A percentile compares a stretch with the other conserved stretches of the same genome.
Conservation (phyloP, 2,888 invertebrate species). For the Ptilodon capucinus region DNA sequence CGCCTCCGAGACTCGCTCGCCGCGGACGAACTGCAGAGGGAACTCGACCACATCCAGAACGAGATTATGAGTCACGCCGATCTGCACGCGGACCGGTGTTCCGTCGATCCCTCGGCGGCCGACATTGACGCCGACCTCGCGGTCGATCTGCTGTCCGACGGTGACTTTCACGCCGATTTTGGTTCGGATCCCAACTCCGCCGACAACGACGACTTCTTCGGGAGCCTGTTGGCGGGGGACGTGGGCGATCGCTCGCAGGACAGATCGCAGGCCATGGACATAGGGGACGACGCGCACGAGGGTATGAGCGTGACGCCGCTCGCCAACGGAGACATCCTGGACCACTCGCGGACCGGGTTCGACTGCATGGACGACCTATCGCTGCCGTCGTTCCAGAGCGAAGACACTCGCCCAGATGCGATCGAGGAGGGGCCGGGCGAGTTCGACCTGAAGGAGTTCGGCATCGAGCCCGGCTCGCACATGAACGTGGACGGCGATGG, state of each 20-base stretch:
- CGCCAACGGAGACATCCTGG: constrained; percentile 69
- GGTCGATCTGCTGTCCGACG: constrained; percentile 54
- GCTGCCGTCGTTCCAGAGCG: constrained; percentile 68
- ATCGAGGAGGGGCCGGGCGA: constrained; percentile 63
- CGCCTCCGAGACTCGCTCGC: constrained; percentile 62
- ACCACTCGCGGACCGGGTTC: constrained; percentile 64
- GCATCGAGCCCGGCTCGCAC: constrained; percentile 84
- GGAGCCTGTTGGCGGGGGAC: constrained; percentile 59
- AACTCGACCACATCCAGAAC: constrained; percentile 72
- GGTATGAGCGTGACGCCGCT: constrained; percentile 67
- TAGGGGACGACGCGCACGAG: constrained; percentile 62
- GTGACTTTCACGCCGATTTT: constrained; percentile 65
- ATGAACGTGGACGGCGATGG: constrained; percentile 80
- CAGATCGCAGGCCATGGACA: constrained; percentile 64
- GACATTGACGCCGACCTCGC: constrained; percentile 60
- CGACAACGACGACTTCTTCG: constrained; percentile 70
- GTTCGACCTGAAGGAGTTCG: constrained; percentile 84
- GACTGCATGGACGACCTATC: constrained; percentile 75
- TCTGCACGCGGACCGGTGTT: constrained; percentile 49
- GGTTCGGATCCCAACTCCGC: constrained; percentile 55
- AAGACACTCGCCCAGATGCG: constrained; percentile 56
- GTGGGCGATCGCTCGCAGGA: constrained; percentile 49
- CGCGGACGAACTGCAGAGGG: constrained; percentile 68
- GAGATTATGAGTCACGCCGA: constrained; percentile 72
- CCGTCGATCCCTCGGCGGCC: constrained; percentile 37